These are phyloP conservation scores for Acrocephalus scirpaceus DNA, from an alignment of 2,797 vertebrate species.

Conservation along the genomic window DNA sequence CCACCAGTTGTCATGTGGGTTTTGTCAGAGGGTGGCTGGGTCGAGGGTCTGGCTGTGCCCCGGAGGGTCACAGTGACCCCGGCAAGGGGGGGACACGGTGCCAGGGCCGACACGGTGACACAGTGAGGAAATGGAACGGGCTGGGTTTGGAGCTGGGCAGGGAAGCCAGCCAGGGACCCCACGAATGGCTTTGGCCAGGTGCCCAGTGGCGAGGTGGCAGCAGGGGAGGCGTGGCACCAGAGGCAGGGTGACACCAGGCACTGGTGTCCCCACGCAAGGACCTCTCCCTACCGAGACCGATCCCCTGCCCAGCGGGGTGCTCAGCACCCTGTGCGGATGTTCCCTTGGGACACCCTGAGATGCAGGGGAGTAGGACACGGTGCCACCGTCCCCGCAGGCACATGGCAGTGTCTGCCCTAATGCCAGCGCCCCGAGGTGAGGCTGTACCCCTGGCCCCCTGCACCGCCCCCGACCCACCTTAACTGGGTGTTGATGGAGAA, in stretches of 20 bases:
- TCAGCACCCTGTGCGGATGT: neutral
- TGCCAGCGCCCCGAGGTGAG: neutral
- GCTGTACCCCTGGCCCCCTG: accelerated
- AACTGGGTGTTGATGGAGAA: neutral
- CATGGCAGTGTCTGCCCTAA: neutral
- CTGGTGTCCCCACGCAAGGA: neutral
- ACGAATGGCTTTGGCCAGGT: neutral
- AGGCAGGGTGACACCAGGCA: neutral
- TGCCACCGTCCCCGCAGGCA: neutral
- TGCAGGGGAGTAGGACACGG: neutral
- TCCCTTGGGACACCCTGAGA: neutral
- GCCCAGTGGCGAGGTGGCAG: neutral
- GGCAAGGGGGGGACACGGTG: accelerated
- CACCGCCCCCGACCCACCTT: neutral
- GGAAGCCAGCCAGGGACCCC: neutral
- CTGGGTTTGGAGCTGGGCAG: neutral
- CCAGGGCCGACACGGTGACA: accelerated
- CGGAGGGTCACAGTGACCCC: neutral
- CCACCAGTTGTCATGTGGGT: accelerated
- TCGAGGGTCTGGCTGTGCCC: neutral
- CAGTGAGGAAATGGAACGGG: accelerated
- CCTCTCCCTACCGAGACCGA: neutral
- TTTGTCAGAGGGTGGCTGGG: neutral
- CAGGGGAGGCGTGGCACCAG: neutral
- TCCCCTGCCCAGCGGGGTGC: accelerated